Evolutionary conservation across 2,888 invertebrate genomes (phyloP).

Genomic region (Oxytorus armatus): DNA sequence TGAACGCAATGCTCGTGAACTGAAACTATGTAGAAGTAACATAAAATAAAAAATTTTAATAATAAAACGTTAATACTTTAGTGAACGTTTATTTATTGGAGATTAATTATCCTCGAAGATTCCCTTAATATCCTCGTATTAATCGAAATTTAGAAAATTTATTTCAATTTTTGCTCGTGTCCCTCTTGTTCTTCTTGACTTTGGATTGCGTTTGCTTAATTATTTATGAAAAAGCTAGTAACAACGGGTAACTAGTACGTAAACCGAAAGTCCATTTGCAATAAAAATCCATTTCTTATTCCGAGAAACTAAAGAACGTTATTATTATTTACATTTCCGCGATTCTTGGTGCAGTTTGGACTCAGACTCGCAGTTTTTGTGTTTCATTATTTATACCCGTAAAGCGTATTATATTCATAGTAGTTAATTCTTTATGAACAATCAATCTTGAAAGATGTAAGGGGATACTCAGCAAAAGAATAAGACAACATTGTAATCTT

Average conservation of each 20-base stretch:
- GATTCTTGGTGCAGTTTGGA: not conserved
- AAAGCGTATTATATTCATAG: not conserved
- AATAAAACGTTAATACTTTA: not conserved
- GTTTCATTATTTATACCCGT: not conserved
- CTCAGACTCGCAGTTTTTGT: not conserved
- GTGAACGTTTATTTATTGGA: not conserved
- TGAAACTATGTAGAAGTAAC: not conserved
- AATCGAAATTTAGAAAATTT: not conserved
- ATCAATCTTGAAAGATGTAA: not conserved
- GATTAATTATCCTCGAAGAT: too few relatives aligned
- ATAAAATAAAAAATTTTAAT: not conserved
- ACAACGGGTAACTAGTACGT: not conserved
- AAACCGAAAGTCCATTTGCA: not conserved
- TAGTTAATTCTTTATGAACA: not conserved
- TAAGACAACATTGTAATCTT: not conserved
- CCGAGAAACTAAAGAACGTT: not conserved
- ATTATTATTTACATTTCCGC: not conserved
- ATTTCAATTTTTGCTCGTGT: not conserved
- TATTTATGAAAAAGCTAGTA: not conserved
- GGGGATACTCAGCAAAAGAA: not conserved
- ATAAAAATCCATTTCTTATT: not conserved
- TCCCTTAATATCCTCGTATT: not conserved
- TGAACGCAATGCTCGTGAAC: not conserved
- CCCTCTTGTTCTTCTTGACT: not conserved
- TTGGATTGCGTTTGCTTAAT: not conserved